Evolutionary conservation across 1,140 invertebrate genomes (phyloP).

Genomic region (Aphidius ervi): DNA sequence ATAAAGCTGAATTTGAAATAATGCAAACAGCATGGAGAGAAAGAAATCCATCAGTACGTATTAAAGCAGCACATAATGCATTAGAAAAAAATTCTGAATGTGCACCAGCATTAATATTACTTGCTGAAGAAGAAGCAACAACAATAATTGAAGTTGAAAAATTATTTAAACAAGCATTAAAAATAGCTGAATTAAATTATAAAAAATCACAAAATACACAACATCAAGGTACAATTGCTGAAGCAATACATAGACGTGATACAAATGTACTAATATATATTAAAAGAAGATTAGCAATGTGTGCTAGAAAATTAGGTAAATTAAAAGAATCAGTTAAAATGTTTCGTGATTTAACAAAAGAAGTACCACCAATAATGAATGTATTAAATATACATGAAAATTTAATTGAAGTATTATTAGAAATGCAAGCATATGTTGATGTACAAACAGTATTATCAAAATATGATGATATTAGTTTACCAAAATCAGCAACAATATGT

Average conservation of each 20-base stretch:
- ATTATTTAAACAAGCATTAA: constrained; percentile 81
- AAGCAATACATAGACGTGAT: constrained; percentile 82
- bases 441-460: constrained; percentile 93
- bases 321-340: constrained; percentile 95
- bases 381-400: constrained; percentile 97
- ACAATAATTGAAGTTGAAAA: constrained; percentile 88
- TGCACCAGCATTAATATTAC: constrained; percentile 89
- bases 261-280: constrained; percentile 95
- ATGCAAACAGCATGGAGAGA: constrained; percentile 98
- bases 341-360: constrained; percentile 95
- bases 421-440: constrained; percentile 96
- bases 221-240: constrained; percentile 72
- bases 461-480: constrained; percentile 93
- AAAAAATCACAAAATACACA: constrained; percentile 75
- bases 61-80: constrained; percentile 89
- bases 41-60: constrained; percentile 84
- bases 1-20: constrained; percentile 89
- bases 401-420: constrained; percentile 90
- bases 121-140: constrained; percentile 94
- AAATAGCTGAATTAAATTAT: constrained; percentile 84
- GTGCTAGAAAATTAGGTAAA: constrained; percentile 88
- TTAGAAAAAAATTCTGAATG: constrained; percentile 90
- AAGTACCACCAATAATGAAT: constrained; percentile 94
- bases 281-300: constrained; percentile 92
- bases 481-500: constrained; percentile 95